phyloP scores from a whole-genome alignment of 2,797 vertebrate genomes.

The Rhinichthys osculus region DNA sequence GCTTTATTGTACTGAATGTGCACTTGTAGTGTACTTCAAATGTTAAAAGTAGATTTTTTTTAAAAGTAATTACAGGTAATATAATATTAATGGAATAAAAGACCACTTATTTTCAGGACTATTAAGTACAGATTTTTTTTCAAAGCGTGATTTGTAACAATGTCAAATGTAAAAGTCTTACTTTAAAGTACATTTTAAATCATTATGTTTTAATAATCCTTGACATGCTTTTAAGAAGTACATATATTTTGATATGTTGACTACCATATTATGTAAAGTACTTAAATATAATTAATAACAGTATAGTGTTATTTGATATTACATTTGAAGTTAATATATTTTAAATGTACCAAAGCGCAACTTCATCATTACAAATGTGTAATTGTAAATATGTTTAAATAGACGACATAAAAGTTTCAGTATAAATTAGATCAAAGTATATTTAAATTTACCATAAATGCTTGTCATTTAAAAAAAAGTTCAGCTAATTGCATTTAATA shows the following conservation, averaged over 20 bases:
- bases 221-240: neutral
- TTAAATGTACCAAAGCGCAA: neutral
- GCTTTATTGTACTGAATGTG: neutral
- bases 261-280: neutral
- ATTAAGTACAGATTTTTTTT: neutral
- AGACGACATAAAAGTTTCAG: neutral
- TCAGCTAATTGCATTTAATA: too few relatives aligned
- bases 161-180: neutral
- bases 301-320: neutral
- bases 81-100: neutral
- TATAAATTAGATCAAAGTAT: neutral
- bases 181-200: too few relatives aligned
- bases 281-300: neutral
- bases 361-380: too few relatives aligned
- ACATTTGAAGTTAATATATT: neutral
- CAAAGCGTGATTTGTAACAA: neutral
- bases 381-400: neutral
- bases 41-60: too few relatives aligned
- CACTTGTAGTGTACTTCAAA: too few relatives aligned
- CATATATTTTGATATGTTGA: neutral
- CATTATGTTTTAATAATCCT: neutral
- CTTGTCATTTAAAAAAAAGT: neutral
- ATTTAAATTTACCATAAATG: neutral
- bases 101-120: neutral
- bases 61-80: too few relatives aligned